Percentiles rank a stretch among this genome's conserved stretches.
phyloP scores from a whole-genome alignment of 2,888 invertebrate species.

The Drosophila neutralis region DNA sequence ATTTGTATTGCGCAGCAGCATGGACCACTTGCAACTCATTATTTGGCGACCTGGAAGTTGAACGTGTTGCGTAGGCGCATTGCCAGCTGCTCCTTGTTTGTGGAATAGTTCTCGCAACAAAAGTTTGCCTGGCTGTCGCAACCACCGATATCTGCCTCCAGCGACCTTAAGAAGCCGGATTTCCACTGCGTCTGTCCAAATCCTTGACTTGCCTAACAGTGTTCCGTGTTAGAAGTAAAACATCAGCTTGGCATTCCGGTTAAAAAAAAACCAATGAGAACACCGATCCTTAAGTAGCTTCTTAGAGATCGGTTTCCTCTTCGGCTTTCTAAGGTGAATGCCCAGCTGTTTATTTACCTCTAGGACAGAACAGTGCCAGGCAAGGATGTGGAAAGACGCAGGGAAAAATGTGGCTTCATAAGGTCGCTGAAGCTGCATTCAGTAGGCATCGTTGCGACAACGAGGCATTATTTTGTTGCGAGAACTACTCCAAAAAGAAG shows the following conservation, averaged over 20 bases:
- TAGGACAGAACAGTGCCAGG: background rate
- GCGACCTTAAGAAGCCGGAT: too few relatives aligned
- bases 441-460: conserved; percentile 83
- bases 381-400: background rate
- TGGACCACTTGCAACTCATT: too few relatives aligned
- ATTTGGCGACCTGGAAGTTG: too few relatives aligned
- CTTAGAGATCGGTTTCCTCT: too few relatives aligned
- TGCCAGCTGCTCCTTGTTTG: too few relatives aligned
- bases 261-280: conserved; percentile 19
- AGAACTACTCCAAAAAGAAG: conserved; percentile 88
- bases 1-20: too few relatives aligned
- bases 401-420: conserved; percentile 77
- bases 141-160: too few relatives aligned
- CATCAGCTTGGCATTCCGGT: conserved; percentile 28
- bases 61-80: too few relatives aligned
- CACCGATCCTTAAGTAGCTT: conserved; percentile 29
- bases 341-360: too few relatives aligned
- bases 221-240: conserved; percentile 55
- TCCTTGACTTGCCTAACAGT: conserved; percentile 19
- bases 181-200: conserved; percentile 31
- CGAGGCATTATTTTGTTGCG: conserved; percentile 86
- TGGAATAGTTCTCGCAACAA: conserved; percentile 13
- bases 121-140: background rate
- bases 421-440: conserved; percentile 78
- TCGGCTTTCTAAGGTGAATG: too few relatives aligned